Percentiles rank a stretch among this genome's conserved stretches.
phyloP scores from a whole-genome alignment of 2,113 vertebrate genomes.

The Sciurus niger region DNA sequence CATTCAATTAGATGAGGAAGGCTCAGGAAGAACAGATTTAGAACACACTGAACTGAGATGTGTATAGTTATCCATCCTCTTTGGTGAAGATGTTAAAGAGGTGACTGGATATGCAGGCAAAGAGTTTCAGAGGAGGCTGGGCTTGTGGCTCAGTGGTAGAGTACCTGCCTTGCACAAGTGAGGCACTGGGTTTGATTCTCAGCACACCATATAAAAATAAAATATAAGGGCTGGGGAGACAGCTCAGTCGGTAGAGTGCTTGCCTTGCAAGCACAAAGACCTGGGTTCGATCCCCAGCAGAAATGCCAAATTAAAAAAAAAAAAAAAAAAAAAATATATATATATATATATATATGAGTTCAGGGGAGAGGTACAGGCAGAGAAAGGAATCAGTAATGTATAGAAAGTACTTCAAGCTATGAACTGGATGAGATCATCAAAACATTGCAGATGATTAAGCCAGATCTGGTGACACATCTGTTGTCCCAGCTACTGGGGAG shows the following conservation, averaged over 20 bases:
- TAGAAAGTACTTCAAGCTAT: background rate
- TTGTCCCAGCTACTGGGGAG: background rate
- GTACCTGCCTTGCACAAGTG: too few relatives aligned
- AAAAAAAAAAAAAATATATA: too few relatives aligned
- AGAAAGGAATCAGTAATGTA: background rate
- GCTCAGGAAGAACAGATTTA: background rate
- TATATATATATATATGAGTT: background rate
- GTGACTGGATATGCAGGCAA: background rate
- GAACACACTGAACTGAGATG: background rate
- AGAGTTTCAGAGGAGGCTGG: background rate
- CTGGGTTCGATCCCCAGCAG: too few relatives aligned
- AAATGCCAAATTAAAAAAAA: background rate
- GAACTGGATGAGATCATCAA: background rate
- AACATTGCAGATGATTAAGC: background rate
- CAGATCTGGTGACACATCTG: background rate
- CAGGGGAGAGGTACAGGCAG: background rate
- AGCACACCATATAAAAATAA: too few relatives aligned
- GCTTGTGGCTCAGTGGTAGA: too few relatives aligned
- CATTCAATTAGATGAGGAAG: background rate
- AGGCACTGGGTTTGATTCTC: too few relatives aligned
- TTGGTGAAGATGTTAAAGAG: background rate
- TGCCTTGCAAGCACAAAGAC: too few relatives aligned
- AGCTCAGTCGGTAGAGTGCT: too few relatives aligned
- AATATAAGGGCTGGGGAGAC: too few relatives aligned
- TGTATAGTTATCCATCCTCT: background rate